Evolutionary conservation across 2,113 vertebrate genomes (phyloP), one percentile per base, ranked within the genome.

Genomic region (Romanogobio albipinnatus): DNA sequence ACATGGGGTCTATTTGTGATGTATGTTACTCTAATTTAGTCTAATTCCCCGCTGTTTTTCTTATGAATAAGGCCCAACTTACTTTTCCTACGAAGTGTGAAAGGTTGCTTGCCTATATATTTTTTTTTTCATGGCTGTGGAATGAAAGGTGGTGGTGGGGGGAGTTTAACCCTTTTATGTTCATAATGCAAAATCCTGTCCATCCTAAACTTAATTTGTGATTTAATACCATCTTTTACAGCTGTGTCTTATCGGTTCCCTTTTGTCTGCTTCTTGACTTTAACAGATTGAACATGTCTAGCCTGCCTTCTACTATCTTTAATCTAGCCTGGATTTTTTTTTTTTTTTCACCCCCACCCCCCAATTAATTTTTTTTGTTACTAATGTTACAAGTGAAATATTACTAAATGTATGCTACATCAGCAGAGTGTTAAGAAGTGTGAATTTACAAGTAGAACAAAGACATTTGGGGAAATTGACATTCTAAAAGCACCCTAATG

Each of bases 221-320:
- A 51, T 76, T 15, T 53, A 49, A 76, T 76, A 53, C 47, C 24
- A 53, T 53, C 1, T 3, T 68, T 68, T 68, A 56, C 17, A 56
- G 17, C 53, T 56, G 17, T 56, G 17, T 22, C 17, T 58, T 77
- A 33, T 58, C 10, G 17, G 10, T 53, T 51, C 4, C 24, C 14
- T 51, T 49, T 49, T 1, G 1, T 64, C 22, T 74, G 43, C 43
- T 49, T 26, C 24, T 26, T 29, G 47, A 47, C 70, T 7, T 14
- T 19, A 51, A 76, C 13, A 17, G n/a, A 29, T 77, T 29, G 11
- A 36, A 58, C 51, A 58, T 80, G 22, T 79, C n/a, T 62, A 79
- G 19, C 29, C 11, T 24, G 5, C 15, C 49, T 36, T 76, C 49
- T 76, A 49, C 75, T 76, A 39, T 22, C 33, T 61, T 59, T 9